Evolutionary conservation across 2,888 invertebrate species (phyloP).

Genomic region (Folsomia candida): DNA sequence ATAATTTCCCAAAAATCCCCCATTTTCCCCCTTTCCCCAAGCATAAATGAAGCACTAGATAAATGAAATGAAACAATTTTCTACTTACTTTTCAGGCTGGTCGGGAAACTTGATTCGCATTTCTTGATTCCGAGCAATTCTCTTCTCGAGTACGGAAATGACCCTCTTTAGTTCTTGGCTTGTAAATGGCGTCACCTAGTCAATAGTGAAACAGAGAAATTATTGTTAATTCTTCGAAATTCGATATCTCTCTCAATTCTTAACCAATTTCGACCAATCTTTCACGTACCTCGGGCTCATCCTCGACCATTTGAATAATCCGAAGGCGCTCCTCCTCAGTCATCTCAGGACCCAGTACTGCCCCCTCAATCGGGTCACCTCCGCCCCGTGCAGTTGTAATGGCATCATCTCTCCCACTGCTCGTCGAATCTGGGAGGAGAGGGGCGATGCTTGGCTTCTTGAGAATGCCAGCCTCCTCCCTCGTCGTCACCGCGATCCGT

Average conservation of each 20-base stretch:
- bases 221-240: constrained; percentile 9
- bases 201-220: constrained; percentile 20
- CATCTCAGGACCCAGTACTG: constrained; percentile 44
- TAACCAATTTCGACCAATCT: not conserved
- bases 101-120: constrained; percentile 98
- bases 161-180: constrained; percentile 83
- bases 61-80: not conserved
- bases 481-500: constrained; percentile 15
- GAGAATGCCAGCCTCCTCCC: constrained; percentile 25
- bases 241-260: constrained; percentile 5
- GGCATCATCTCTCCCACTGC: constrained; percentile 14
- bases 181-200: constrained; percentile 78
- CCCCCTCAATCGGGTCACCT: constrained; percentile 22
- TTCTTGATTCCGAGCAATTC: constrained; percentile 89
- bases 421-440: constrained; percentile 11
- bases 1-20: not conserved
- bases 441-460: constrained; percentile 28
- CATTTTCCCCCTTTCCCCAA: not conserved
- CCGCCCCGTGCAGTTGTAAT: constrained; percentile 3
- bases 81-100: constrained; percentile 76
- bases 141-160: constrained; percentile 89
- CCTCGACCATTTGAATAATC: constrained; percentile 76
- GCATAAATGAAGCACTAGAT: not conserved
- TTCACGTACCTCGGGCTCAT: constrained; percentile 67
- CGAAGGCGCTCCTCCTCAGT: constrained; percentile 72